Base-by-base conservation (phyloP, 2,113 vertebrate genomes). In the Garra rufa region DNA sequence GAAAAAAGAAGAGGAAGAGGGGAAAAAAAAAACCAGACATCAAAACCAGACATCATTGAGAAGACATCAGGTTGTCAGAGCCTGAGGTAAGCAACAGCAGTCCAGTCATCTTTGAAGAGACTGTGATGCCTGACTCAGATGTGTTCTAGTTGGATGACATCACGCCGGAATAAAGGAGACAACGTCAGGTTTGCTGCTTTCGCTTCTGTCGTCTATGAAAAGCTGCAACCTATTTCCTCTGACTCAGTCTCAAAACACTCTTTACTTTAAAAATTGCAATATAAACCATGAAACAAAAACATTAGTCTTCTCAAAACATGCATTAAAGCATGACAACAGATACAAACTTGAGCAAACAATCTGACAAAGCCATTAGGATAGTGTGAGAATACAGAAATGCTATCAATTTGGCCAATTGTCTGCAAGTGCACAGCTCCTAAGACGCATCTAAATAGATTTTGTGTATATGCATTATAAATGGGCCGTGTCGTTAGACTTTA, bases 391-490 rank as follows among this genome's bases (percentile, higher is more conserved):
- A 34, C 21, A 55, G 8, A 70, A 70, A 52, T 13, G 19, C 30
- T 81, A 30, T 82, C 19, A 14, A 52, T 69, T 38, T 6, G 48
- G 19, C 26, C 26, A 19, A 34, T 34, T 52, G 63, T 81, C 63
- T 81, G 43, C 43, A 81, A 65, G 61, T 34, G 17, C 61, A 65
- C 9, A 6, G 77, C 59, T 80, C 59, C 46, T 19, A 80, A 80
- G 26, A 81, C 7, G 6, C 30, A 30, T 67, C 76, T 46, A 79
- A 79, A 79, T 11, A 43, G 24, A 79, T 46, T 26, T 82, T 14
- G 28, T 15, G 21, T 70, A 82, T 70, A 82, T 70, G 10, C 19
- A 81, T 81, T 52, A 81, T 81, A 52, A 63, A 81, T 69, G 43
- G 28, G 24, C 17, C 17, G 17, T 41, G 26, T 52, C 28, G 13